These are phyloP conservation scores for Deilephila porcellus DNA, from an alignment of 2,888 invertebrate genomes.

Conservation along the genomic window DNA sequence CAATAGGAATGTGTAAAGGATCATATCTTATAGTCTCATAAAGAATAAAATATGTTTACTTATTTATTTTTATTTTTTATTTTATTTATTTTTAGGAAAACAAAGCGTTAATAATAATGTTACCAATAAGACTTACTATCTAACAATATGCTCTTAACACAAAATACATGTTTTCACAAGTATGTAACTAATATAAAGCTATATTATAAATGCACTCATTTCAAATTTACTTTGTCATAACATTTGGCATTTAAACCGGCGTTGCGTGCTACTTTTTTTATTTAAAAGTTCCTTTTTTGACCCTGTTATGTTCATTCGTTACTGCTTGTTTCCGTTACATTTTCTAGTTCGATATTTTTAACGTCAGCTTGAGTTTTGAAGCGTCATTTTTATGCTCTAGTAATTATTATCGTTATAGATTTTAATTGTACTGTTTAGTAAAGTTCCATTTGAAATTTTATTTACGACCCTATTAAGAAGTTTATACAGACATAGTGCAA, in stretches of 20 bases:
- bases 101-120: too few species aligned
- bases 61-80: too few species aligned
- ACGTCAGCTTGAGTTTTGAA: background rate
- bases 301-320: background rate
- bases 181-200: too few species aligned
- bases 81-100: too few species aligned
- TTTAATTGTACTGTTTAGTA: background rate
- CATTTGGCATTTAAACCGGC: background rate
- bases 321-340: background rate
- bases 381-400: background rate
- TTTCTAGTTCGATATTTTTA: background rate
- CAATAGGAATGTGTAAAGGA: too few species aligned
- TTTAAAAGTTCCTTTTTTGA: background rate
- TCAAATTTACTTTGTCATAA: background rate
- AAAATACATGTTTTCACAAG: too few species aligned
- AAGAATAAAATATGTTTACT: too few species aligned
- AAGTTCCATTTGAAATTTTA: background rate
- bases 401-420: background rate
- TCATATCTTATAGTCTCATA: too few species aligned
- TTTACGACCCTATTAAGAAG: slow-evolving; percentile 21
- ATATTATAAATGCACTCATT: background rate
- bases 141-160: too few species aligned
- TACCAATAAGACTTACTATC: too few species aligned
- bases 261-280: background rate
- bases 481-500: slow-evolving; percentile 41